These are phyloP conservation scores for Burhinus bistriatus DNA, from an alignment of 2,113 vertebrate species.

Conservation along the genomic window DNA sequence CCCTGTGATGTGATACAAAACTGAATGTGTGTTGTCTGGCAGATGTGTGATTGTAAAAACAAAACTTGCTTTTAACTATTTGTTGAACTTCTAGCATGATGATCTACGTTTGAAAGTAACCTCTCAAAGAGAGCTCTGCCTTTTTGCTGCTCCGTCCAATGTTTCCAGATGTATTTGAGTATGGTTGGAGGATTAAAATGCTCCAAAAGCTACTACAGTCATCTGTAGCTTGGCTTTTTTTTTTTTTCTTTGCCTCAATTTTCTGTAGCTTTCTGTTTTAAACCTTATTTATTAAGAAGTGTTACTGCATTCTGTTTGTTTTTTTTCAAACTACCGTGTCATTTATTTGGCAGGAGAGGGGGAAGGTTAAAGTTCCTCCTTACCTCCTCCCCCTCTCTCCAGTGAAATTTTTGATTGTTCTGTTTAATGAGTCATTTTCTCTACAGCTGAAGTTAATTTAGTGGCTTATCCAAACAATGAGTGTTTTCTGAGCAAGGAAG, in stretches of 20 bases:
- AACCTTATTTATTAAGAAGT: neutral
- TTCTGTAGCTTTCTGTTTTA: neutral
- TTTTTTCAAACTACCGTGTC: constrained; percentile 8
- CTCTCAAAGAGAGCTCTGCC: neutral
- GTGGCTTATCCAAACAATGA: constrained; percentile 22
- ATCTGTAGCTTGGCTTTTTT: neutral
- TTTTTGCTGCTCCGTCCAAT: neutral
- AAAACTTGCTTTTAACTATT: neutral
- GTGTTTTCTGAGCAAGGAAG: constrained; percentile 34
- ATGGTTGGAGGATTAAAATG: neutral
- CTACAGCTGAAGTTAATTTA: constrained; percentile 62
- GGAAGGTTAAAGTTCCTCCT: constrained; percentile 28
- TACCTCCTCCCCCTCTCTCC: constrained; percentile 28
- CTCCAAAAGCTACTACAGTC: neutral
- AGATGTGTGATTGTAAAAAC: neutral
- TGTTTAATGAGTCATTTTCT: constrained; percentile 57
- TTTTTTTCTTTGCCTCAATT: neutral
- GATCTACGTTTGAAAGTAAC: neutral
- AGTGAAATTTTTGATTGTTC: constrained; percentile 50
- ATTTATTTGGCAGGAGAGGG: constrained; percentile 1
- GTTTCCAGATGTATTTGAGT: neutral
- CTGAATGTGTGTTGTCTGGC: neutral
- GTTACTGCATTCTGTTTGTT: neutral
- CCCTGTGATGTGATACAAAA: neutral
- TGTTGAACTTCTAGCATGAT: neutral